Evolutionary conservation across 2,888 invertebrate species (phyloP).

Genomic region (Malacosoma neustria): DNA sequence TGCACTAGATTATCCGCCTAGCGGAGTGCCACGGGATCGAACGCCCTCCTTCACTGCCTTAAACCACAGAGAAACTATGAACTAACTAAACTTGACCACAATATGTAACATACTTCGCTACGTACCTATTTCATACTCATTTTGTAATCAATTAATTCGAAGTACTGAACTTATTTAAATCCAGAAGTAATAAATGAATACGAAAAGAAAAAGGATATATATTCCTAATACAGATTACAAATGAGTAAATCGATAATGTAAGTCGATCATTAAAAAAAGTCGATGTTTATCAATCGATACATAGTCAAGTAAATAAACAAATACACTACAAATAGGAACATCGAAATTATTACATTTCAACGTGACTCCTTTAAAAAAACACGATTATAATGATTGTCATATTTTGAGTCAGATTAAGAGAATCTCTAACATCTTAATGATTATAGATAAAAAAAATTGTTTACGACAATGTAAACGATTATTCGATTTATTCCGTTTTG

Average conservation of each 20-base stretch:
- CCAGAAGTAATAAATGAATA: no score
- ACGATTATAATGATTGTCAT: slow-evolving; percentile 19
- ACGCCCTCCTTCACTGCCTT: slow-evolving; percentile 21
- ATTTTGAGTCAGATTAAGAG: slow-evolving; percentile 17
- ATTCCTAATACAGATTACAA: no score
- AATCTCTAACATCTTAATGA: slow-evolving; percentile 10
- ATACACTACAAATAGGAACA: slow-evolving; percentile 18
- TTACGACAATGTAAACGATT: slow-evolving; percentile 3
- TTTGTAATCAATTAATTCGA: no score
- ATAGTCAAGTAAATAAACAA: slow-evolving; percentile 3
- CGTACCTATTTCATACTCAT: no score
- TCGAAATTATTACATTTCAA: slow-evolving; percentile 12
- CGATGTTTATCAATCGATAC: no score
- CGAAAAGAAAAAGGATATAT: no score
- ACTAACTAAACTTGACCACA: background rate
- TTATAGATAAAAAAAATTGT: slow-evolving; percentile 4
- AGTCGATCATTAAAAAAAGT: no score
- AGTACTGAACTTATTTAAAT: no score
- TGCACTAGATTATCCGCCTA: slow-evolving; percentile 45
- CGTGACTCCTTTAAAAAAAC: slow-evolving; percentile 20
- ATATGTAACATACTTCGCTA: no score
- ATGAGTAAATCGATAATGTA: no score
- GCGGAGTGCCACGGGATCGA: slow-evolving; percentile 16
- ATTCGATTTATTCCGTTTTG: background rate
- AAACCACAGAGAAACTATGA: background rate